phyloP scores from a whole-genome alignment of 2,888 invertebrate genomes.

The Nemoura dubitans region DNA sequence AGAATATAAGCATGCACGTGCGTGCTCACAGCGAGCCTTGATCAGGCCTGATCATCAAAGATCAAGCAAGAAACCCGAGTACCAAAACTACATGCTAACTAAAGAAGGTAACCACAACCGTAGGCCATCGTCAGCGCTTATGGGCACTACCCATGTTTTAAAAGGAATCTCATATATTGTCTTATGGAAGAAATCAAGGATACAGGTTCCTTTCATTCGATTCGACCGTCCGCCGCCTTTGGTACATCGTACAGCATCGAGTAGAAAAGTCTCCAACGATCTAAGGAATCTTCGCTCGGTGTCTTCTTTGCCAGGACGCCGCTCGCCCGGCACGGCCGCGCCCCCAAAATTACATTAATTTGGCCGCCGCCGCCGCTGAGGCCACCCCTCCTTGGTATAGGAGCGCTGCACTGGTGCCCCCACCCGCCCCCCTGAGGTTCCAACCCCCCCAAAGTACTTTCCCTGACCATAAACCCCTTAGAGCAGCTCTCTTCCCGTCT shows the following conservation, averaged over 20 bases:
- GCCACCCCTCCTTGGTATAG: background rate
- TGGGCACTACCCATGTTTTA: background rate
- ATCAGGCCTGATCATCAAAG: background rate
- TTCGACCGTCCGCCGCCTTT: background rate
- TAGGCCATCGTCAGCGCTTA: background rate
- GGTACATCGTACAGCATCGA: background rate
- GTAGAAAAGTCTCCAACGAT: background rate
- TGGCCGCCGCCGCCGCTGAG: constrained; percentile 16
- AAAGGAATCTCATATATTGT: constrained; percentile 4
- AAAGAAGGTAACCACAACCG: background rate
- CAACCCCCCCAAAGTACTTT: constrained; percentile 33
- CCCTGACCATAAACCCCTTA: constrained; percentile 43
- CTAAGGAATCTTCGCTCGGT: background rate
- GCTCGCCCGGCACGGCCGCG: constrained; percentile 22
- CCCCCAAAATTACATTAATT: constrained; percentile 41
- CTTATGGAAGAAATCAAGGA: constrained; percentile 7
- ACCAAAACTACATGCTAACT: constrained; percentile 12
- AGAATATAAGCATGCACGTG: background rate
- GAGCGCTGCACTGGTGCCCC: constrained; percentile 2
- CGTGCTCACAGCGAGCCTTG: background rate
- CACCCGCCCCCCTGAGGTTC: constrained; percentile 18
- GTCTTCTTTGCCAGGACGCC: background rate
- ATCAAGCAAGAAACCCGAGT: background rate
- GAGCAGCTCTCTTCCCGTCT: constrained; percentile 20
- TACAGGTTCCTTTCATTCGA: background rate